Base-by-base conservation (phyloP, 2,888 invertebrate species). In the Oeneis ivallda region DNA sequence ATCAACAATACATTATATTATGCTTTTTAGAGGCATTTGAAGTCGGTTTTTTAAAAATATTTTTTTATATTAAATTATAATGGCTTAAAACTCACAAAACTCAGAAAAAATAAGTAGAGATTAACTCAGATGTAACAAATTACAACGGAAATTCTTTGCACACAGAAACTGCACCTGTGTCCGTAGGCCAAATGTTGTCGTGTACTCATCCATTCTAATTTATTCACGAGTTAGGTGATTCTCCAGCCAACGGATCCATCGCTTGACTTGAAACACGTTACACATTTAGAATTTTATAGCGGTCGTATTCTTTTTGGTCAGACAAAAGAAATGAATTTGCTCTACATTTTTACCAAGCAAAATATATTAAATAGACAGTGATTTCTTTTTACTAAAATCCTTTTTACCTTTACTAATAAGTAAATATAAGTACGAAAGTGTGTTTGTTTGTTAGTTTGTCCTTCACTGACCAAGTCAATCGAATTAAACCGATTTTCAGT, bases 161-260 rank as follows among this genome's bases (percentile, higher is more conserved):
- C 72, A 69, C 75, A 72, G 74, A 76, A 72, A 67, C 69, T 69
- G 75, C 85, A 85, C 83, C 85, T 85, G 84, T 74, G 83, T 79
- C 83, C 74, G 72, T 74, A 75, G 78, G 79, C 78, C 80, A 79
- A 80, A 82, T 81, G 82, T 82, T 72, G 72, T 72, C 74, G 71
- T 77, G 76, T 78, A 76, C 74, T 85, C 83, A 78, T 63, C 74
- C 77, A 84, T 86, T 85, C 83, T 85, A 87, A 87, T 86, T 83
- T 86, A 87, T 86, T 86, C 86, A 86, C 76, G 75, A 82, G 82
- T 66, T 64, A 56, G 56, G 56, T 56, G 56, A 56, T 56, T 56
- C 56, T 56, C 56, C 41, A 41, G 41, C 56, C 39, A 56, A 17
- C 56, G 56, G 56, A 13, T 56, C 56, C 13, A 56, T 56, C 56